A percentile compares a stretch with the other conserved stretches of the same genome.
Evolutionary conservation across 1,140 invertebrate genomes (phyloP).

Genomic region (Papilio glaucus): DNA sequence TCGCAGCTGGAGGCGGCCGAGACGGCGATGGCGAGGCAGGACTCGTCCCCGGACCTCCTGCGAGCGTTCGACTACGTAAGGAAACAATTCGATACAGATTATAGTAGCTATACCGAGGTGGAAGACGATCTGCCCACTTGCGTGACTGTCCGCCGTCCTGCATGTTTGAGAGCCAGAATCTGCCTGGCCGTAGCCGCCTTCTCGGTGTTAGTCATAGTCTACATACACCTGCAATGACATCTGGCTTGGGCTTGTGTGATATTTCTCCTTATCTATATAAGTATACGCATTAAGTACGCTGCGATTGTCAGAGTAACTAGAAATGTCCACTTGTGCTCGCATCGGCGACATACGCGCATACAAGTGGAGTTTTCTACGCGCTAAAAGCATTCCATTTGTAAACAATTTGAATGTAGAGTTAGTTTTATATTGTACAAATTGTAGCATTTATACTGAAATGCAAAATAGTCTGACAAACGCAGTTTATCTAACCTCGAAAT

Average conservation of each 20-base stretch:
- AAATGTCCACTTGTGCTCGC: background rate
- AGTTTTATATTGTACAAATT: conserved; percentile 55
- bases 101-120: conserved; percentile 58
- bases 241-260: conserved; percentile 71
- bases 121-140: conserved; percentile 53
- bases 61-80: conserved; percentile 82
- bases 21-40: conserved; percentile 72
- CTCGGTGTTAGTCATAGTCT: conserved; percentile 79
- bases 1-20: conserved; percentile 74
- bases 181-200: conserved; percentile 79
- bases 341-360: background rate
- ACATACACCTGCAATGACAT: conserved; percentile 78
- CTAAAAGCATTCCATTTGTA: conserved; percentile 34
- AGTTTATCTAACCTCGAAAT: conserved; percentile 26
- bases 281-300: conserved; percentile 63
- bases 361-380: conserved; percentile 5
- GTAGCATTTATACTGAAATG: conserved; percentile 54
- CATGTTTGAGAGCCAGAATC: conserved; percentile 67
- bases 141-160: conserved; percentile 53
- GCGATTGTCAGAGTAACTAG: conserved; percentile 68
- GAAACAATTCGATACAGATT: conserved; percentile 74
- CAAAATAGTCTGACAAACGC: conserved; percentile 45
- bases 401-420: conserved; percentile 34
- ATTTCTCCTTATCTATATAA: conserved; percentile 70
- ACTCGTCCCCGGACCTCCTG: conserved; percentile 74